A percentile compares a stretch with the other conserved stretches of the same genome.
Evolutionary conservation across 1,140 invertebrate species (phyloP).

Genomic region (Drosophila littoralis): DNA sequence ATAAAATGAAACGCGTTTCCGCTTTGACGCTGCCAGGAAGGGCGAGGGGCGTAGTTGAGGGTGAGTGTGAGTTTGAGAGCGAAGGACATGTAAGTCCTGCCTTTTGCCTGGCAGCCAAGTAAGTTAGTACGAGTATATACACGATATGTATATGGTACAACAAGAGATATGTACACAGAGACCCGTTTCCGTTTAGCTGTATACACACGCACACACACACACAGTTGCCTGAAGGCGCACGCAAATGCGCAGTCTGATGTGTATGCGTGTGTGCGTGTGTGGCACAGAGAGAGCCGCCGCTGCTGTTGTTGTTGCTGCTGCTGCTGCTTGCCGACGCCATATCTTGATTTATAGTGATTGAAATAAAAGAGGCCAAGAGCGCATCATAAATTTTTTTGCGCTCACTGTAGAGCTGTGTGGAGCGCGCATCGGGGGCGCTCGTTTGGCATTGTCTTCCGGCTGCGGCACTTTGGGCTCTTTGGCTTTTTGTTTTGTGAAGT

Average conservation of each 20-base stretch:
- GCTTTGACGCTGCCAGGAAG: constrained; percentile 50
- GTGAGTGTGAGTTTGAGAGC: constrained; percentile 4
- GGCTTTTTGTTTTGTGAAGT: constrained; percentile 72
- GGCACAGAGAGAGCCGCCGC: constrained; percentile 5
- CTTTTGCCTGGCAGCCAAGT: constrained; percentile 41
- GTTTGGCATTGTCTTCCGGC: constrained; percentile 77
- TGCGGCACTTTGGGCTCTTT: constrained; percentile 43
- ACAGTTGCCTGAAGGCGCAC: constrained; percentile 52
- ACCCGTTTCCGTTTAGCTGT: constrained; percentile 63
- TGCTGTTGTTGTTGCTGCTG: constrained; percentile 30
- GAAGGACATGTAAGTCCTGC: constrained; percentile 54
- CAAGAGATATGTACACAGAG: constrained; percentile 62
- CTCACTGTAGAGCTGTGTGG: constrained; percentile 36
- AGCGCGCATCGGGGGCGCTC: constrained; percentile 55
- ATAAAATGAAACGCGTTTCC: constrained; percentile 82
- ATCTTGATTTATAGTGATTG: constrained; percentile 83
- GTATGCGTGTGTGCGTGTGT: constrained; percentile 23
- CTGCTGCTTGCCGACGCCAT: constrained; percentile 60
- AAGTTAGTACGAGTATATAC: constrained; percentile 28
- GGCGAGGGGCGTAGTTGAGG: neutral
- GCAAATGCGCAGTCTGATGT: constrained; percentile 69
- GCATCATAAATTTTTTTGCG: constrained; percentile 81
- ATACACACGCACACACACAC: constrained; percentile 33
- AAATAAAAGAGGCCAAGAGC: constrained; percentile 83
- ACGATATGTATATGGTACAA: constrained; percentile 53